These are phyloP conservation scores for Microtus oregoni DNA, from an alignment of 2,113 vertebrate genomes.

Conservation along the genomic window DNA sequence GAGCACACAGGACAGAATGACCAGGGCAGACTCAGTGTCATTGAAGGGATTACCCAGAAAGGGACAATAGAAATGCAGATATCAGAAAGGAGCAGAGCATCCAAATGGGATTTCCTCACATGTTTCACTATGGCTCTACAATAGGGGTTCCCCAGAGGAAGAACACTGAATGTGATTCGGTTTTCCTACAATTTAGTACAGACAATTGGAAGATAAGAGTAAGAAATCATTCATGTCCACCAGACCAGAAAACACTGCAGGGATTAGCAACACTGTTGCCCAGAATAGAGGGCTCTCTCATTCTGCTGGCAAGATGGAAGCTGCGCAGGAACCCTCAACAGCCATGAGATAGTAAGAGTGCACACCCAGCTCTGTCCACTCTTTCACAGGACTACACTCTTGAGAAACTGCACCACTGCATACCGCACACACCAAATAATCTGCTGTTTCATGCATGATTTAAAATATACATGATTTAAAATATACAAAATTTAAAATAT, in stretches of 20 bases:
- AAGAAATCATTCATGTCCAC: background rate
- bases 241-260: background rate
- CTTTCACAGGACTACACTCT: background rate
- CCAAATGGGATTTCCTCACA: background rate
- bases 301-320: background rate
- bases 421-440: background rate
- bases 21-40: background rate
- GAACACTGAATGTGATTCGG: background rate
- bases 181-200: background rate
- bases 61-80: background rate
- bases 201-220: conserved; percentile 22
- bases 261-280: background rate
- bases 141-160: background rate
- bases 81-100: background rate
- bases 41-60: background rate
- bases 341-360: background rate
- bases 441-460: background rate
- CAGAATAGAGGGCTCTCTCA: background rate
- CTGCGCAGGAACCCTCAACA: background rate
- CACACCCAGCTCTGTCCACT: background rate
- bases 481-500: background rate
- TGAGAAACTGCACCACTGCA: background rate
- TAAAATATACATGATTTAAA: background rate
- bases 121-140: background rate
- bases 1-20: background rate